These are phyloP conservation scores for Anniella stebbinsi DNA, from an alignment of 2,797 vertebrate species.

Conservation along the genomic window DNA sequence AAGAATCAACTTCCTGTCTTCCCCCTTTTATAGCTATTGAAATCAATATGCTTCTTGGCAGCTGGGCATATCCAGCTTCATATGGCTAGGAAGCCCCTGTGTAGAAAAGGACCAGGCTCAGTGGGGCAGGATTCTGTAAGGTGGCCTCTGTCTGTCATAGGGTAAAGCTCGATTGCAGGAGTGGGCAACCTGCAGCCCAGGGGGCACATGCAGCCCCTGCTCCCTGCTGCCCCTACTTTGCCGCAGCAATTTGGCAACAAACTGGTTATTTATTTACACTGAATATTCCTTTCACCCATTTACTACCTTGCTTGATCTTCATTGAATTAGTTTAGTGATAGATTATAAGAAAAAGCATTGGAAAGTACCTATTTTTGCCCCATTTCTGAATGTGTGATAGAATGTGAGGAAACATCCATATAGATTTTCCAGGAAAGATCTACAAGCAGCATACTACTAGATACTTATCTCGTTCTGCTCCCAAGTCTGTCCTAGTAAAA, in stretches of 20 bases:
- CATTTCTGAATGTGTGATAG: not conserved
- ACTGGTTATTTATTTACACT: not conserved
- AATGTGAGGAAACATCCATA: not conserved
- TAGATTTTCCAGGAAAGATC: not conserved
- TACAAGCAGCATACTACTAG: not conserved
- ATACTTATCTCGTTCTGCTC: not conserved
- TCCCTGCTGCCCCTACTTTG: too few species aligned
- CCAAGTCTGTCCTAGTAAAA: not conserved
- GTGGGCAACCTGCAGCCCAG: too few species aligned
- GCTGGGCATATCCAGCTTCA: too few species aligned
- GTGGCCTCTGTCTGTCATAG: not conserved
- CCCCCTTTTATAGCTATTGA: not conserved
- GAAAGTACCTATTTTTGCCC: not conserved
- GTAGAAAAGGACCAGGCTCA: not conserved
- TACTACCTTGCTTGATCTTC: not conserved
- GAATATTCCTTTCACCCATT: not conserved
- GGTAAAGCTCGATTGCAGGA: not conserved
- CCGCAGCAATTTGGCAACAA: too few species aligned
- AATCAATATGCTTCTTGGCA: not conserved
- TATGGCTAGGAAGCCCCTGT: not conserved
- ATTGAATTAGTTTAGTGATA: not conserved
- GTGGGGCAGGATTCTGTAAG: not conserved
- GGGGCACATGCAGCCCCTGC: too few species aligned
- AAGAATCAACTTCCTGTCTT: not conserved
- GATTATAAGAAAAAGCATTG: not conserved